Evolutionary conservation across 92 coral and sea anemone species (phyloP).

Genomic region (Epizoanthus scotinus): DNA sequence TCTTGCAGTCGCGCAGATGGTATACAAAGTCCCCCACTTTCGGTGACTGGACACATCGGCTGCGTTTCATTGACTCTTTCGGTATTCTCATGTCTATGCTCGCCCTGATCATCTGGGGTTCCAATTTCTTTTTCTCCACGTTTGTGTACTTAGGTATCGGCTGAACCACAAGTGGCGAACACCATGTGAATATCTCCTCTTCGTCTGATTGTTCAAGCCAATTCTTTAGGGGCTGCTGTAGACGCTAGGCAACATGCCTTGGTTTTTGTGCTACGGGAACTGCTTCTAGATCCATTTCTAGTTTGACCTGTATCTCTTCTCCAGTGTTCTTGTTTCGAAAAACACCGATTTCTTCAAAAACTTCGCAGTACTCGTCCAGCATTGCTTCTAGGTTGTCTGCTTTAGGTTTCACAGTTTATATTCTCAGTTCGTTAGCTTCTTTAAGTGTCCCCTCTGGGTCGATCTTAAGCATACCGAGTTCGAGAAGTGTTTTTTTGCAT

Average conservation of each 20-base stretch:
- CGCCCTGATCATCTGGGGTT: slow-evolving; percentile 71
- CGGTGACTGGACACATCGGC: slow-evolving; percentile 52
- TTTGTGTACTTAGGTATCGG: slow-evolving; percentile 46
- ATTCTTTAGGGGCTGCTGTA: slow-evolving; percentile 49
- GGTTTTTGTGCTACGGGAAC: slow-evolving; percentile 68
- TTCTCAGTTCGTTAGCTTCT: slow-evolving; percentile 25
- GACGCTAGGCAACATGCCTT: slow-evolving; percentile 54
- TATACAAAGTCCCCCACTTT: slow-evolving; percentile 54
- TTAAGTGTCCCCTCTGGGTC: slow-evolving; percentile 30
- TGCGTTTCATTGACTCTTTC: slow-evolving; percentile 55
- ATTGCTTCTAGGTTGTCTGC: slow-evolving; percentile 24
- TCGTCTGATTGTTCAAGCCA: slow-evolving; percentile 41
- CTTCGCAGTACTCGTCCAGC: slow-evolving; percentile 37
- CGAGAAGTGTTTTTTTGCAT: slow-evolving; percentile 38
- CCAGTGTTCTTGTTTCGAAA: slow-evolving; percentile 54
- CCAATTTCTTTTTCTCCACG: slow-evolving; percentile 46
- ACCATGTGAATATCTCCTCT: slow-evolving; percentile 66
- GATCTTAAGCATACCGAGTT: slow-evolving; percentile 51
- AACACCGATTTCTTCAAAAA: slow-evolving; percentile 64
- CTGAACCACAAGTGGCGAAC: slow-evolving; percentile 65
- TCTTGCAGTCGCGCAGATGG: slow-evolving; percentile 53
- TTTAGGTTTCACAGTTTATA: neutral
- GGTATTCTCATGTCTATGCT: slow-evolving; percentile 64
- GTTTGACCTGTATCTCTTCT: slow-evolving; percentile 49
- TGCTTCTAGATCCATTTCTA: slow-evolving; percentile 63